A percentile compares a stretch with the other conserved stretches of the same genome.
Conservation (phyloP, 1,140 invertebrate genomes). For the Scylla paramamosain region DNA sequence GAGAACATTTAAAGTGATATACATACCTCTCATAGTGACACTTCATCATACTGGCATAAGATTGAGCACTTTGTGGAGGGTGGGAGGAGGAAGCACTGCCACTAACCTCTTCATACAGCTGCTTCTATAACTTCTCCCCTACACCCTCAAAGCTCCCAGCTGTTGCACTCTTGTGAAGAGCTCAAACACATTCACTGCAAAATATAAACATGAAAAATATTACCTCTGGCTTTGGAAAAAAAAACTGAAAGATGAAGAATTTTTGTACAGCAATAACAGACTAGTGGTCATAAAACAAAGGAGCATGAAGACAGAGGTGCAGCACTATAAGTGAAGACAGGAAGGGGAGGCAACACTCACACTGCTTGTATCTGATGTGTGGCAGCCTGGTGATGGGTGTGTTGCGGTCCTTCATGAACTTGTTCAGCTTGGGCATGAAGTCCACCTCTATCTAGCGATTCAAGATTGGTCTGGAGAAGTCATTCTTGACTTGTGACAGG, state of each 20-base stretch:
- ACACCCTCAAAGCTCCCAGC: constrained; percentile 90
- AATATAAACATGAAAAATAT: constrained; percentile 13
- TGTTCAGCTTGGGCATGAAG: constrained; percentile 78
- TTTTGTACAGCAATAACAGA: neutral
- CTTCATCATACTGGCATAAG: constrained; percentile 88
- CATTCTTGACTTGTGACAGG: constrained; percentile 69
- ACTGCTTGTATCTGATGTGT: constrained; percentile 89
- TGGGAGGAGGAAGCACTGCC: constrained; percentile 82
- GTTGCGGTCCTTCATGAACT: constrained; percentile 87
- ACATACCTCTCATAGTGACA: constrained; percentile 90
- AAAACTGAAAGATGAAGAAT: too few species aligned
- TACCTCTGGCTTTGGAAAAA: too few species aligned
- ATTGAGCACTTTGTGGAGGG: constrained; percentile 82
- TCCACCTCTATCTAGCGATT: constrained; percentile 76
- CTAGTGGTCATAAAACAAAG: too few species aligned
- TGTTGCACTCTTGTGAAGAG: constrained; percentile 89
- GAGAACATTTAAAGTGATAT: neutral
- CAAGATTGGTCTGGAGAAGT: constrained; percentile 74
- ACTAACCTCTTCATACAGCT: constrained; percentile 88
- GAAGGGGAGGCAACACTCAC: constrained; percentile 82
- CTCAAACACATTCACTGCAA: constrained; percentile 89
- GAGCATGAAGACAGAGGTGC: too few species aligned
- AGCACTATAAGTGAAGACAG: neutral
- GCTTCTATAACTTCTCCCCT: constrained; percentile 89
- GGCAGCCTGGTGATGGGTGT: constrained; percentile 89